Conservation (phyloP, 1,140 invertebrate genomes). For the Dryas iulia region DNA sequence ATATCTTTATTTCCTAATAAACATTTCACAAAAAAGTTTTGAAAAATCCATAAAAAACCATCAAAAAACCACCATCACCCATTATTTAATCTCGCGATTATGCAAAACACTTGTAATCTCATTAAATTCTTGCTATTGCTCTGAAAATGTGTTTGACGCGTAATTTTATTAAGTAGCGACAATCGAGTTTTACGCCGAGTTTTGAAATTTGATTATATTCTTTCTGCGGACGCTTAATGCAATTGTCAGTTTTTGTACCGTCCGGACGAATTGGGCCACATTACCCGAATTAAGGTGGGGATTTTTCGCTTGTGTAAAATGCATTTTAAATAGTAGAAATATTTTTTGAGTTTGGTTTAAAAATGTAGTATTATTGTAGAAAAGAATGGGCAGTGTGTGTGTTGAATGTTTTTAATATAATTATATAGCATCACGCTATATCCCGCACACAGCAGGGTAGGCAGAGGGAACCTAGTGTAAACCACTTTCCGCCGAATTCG, state of each 20-base stretch:
- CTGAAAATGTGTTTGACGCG: conserved; percentile 51
- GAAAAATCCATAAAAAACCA: too few species aligned
- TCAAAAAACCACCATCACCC: neutral
- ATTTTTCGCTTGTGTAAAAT: neutral
- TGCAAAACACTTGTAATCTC: conserved; percentile 49
- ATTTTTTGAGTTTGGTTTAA: neutral
- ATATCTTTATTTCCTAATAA: too few species aligned
- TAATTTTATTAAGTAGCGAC: conserved; percentile 49
- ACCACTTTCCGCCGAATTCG: too few species aligned
- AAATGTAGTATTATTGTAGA: neutral
- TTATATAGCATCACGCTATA: too few species aligned
- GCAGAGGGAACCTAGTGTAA: too few species aligned
- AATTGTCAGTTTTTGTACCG: conserved; percentile 18
- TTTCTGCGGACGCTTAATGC: conserved; percentile 30
- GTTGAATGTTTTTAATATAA: too few species aligned
- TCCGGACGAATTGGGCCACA: conserved; percentile 6
- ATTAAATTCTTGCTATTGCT: conserved; percentile 42
- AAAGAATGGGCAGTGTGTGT: too few species aligned
- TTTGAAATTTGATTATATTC: conserved; percentile 33
- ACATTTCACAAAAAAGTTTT: too few species aligned
- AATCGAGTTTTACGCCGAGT: conserved; percentile 36
- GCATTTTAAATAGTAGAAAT: neutral
- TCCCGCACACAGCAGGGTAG: too few species aligned
- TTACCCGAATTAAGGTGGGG: conserved; percentile 9
- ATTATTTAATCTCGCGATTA: conserved; percentile 36